These are phyloP conservation scores for Scophthalmus maximus DNA, from an alignment of 2,113 vertebrate genomes.

Conservation along the genomic window DNA sequence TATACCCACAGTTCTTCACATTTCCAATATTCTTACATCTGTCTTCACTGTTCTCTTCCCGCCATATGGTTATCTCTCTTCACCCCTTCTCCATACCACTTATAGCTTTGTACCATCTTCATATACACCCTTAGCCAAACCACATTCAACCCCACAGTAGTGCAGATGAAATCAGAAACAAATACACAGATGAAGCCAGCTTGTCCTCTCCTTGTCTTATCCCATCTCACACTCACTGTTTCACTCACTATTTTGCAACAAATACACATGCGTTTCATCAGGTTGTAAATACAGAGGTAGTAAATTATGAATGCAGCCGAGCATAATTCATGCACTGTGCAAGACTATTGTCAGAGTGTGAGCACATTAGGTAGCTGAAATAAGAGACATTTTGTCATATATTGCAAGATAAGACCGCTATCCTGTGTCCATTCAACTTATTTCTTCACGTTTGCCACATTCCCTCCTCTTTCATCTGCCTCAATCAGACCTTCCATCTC, in stretches of 20 bases:
- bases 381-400: not conserved
- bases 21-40: constrained; percentile 38
- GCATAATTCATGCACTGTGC: constrained; percentile 24
- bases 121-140: constrained; percentile 17
- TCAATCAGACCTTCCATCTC: not conserved
- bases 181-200: not conserved
- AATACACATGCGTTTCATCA: constrained; percentile 30
- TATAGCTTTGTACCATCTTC: constrained; percentile 24
- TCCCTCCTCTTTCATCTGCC: not conserved
- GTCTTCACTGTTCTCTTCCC: constrained; percentile 5
- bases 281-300: constrained; percentile 21
- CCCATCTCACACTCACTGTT: constrained; percentile 3
- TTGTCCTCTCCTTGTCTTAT: constrained; percentile 1
- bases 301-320: not conserved
- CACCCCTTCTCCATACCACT: constrained; percentile 13
- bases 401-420: not conserved
- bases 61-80: not conserved
- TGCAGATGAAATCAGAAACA: constrained; percentile 14
- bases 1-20: constrained; percentile 16
- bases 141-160: constrained; percentile 9
- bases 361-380: not conserved
- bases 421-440: not conserved
- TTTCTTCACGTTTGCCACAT: not conserved
- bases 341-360: not conserved
- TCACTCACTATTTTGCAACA: constrained; percentile 20